phyloP scores from a whole-genome alignment of 2,888 invertebrate species.

The Drosophila fulvimacula region DNA sequence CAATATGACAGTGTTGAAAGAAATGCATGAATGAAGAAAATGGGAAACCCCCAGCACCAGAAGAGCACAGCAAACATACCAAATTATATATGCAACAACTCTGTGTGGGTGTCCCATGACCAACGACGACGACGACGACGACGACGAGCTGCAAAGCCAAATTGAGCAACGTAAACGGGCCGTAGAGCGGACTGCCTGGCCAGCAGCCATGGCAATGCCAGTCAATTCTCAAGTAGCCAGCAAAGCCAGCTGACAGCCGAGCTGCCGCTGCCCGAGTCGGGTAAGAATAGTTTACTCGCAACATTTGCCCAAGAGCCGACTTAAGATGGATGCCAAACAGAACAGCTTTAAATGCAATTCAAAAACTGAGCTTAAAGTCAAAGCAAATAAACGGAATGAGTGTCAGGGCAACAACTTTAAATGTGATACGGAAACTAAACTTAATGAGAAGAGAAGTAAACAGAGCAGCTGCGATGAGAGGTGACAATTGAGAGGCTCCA shows the following conservation, averaged over 20 bases:
- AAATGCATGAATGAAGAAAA: constrained; percentile 7
- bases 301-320: background rate
- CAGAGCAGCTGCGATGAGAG: background rate
- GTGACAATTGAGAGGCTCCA: background rate
- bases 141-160: constrained; percentile 32
- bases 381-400: background rate
- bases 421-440: background rate
- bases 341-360: constrained; percentile 3
- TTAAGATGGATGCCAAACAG: background rate
- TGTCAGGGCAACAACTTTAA: background rate
- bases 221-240: constrained; percentile 29
- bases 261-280: background rate
- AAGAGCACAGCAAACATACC: constrained; percentile 13
- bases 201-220: constrained; percentile 15
- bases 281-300: constrained; percentile 2
- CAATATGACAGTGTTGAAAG: constrained; percentile 39
- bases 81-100: constrained; percentile 48
- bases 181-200: background rate
- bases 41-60: background rate
- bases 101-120: background rate
- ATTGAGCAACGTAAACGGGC: constrained; percentile 38
- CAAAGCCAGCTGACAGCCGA: constrained; percentile 20
- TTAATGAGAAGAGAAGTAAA: background rate
- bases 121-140: background rate
- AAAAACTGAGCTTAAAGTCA: background rate